Evolutionary conservation across 1,140 invertebrate genomes (phyloP), one percentile per base, ranked within the genome.

Genomic region (Ladona fulva): DNA sequence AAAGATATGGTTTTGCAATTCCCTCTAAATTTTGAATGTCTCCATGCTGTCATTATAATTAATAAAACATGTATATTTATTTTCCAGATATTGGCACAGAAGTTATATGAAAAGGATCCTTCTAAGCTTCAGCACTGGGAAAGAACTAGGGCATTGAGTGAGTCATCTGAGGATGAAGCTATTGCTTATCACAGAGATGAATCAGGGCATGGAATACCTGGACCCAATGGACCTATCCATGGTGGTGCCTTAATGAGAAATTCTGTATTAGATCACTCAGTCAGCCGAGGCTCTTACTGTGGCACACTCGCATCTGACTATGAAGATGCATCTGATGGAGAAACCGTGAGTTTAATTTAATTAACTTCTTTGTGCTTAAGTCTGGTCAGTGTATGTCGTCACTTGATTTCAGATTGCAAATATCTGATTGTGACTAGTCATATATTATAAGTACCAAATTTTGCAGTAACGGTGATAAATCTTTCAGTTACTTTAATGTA

Each of bases 41-140:
- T n/a, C n/a, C n/a, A n/a, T n/a, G n/a, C n/a, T n/a, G n/a, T n/a
- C 29, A 37, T 37, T 37, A 37, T 37, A 37, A 8, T 37, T 37
- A 5, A 37, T 37, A 8, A 66, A 66, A 6, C 52, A 66, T 66
- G 5, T 12, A 3, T 82, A 74, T 74, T 81, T 81, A 79, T 80
- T 81, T 84, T 90, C 19, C 86, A 94, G 89, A 84, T 90, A 79
- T 86, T 96, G 81, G 94, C 94, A 74, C 90, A 93, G 81, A 93
- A 92, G 81, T 86, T 96, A 74, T 93, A 93, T 82, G 92, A 93
- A 77, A 94, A 94, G 82, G 92, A 95, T 85, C 92, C 93, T 0
- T 88, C 86, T 24, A 93, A 93, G 84, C 83, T 93, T 79, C 80
- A 80, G 77, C 75, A 79, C 75, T 79, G 79, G 82, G 78, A 82